Conservation (phyloP, 2,888 invertebrate species). For the Drosophila rellima region DNA sequence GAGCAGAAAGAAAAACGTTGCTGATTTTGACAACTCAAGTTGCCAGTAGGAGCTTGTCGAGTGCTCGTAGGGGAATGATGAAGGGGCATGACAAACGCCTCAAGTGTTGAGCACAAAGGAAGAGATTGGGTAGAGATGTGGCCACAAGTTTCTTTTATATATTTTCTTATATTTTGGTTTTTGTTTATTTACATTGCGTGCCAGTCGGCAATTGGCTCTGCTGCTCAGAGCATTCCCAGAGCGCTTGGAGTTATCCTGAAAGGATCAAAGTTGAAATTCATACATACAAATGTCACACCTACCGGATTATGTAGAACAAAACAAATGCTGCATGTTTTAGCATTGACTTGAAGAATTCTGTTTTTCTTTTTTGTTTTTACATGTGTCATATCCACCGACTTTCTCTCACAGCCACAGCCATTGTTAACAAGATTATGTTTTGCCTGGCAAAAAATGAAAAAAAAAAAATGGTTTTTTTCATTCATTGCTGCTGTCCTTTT, state of each 20-base stretch:
- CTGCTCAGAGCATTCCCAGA: conserved; percentile 38
- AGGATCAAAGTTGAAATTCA: conserved; percentile 82
- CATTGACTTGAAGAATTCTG: conserved; percentile 69
- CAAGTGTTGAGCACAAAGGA: conserved; percentile 39
- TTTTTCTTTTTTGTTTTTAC: conserved; percentile 36
- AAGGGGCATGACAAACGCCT: conserved; percentile 42
- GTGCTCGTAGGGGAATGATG: not conserved
- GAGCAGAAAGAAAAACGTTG: conserved; percentile 46
- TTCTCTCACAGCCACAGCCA: conserved; percentile 29
- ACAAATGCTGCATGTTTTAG: conserved; percentile 57
- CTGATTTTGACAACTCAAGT: conserved; percentile 81
- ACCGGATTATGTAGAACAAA: conserved; percentile 71
- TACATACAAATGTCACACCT: conserved; percentile 79
- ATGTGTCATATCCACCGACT: conserved; percentile 68
- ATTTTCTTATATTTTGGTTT: conserved; percentile 26
- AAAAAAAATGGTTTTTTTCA: conserved; percentile 51
- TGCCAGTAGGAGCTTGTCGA: conserved; percentile 34
- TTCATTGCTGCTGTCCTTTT: conserved; percentile 51
- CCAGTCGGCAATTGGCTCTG: conserved; percentile 63
- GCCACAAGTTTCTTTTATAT: conserved; percentile 50
- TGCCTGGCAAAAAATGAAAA: conserved; percentile 37
- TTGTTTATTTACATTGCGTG: conserved; percentile 55
- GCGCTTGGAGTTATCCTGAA: conserved; percentile 68
- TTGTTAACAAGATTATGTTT: conserved; percentile 78
- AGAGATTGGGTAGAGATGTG: conserved; percentile 33